Base-by-base conservation (phyloP, 1,140 invertebrate species). In the Tigriopus japonicus region DNA sequence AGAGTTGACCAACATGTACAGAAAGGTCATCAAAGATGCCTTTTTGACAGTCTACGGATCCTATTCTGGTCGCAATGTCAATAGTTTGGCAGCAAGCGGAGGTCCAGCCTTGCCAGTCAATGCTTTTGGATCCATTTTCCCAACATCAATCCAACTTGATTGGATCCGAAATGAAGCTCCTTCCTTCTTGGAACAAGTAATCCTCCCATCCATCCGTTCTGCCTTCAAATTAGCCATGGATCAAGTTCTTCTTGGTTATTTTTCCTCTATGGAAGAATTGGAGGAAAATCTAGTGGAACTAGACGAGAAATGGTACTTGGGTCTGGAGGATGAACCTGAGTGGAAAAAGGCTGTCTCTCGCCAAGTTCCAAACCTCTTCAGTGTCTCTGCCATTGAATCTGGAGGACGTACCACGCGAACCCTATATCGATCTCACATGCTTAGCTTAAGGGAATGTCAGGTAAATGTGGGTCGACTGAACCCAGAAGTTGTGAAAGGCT, bases 171-270 rank as follows among this genome's bases (percentile, higher is more conserved):
- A 49, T 10, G 21, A 21, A 49, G 12, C 45, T 49, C 45, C 45
- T 6, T 3, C n/a, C 35, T 42, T 58, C 15, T 15, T 24, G 53
- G 23, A 24, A 2, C 24, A n/a, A 24, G 53, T 55, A 9, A 15
- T 55, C 23, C 3, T 55, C 17, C 55, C 55, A 17, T 14, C 55
- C 5, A 64, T 19, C 64, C 75, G 71, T 56, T 72, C 72, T 66
- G 70, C 73, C 10, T 70, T 74, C 43, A 77, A 77, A 64, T 63
- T 76, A 56, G 71, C 73, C 64, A 64, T 77, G 41, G 75, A 77
- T 64, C 71, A 74, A 60, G 66, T 68, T 12, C 65, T 76, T 21
- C 67, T 69, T 17, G 65, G 65, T 12, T 64, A 53, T 42, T 63
- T 63, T 59, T 58, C 61, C 3, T 49, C 63, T 7, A 61, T 69